These are phyloP conservation scores for Chorisops tibialis DNA, from an alignment of 2,888 invertebrate species.

Conservation along the genomic window DNA sequence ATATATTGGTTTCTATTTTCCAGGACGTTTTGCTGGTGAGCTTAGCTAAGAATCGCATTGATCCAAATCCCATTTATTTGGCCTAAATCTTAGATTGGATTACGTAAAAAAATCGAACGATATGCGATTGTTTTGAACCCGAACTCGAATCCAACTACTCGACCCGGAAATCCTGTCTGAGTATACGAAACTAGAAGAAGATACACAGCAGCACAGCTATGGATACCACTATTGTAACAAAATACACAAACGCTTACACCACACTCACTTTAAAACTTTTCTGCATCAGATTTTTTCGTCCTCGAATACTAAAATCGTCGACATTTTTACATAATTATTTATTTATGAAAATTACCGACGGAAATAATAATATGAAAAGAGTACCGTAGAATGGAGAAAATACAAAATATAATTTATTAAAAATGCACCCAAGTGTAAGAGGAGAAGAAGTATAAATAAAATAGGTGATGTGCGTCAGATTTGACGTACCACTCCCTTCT, in stretches of 20 bases:
- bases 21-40: too few species aligned
- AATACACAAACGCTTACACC: slow-evolving; percentile 1
- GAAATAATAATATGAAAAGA: too few species aligned
- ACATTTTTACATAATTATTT: neutral
- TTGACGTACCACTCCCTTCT: slow-evolving; percentile 55
- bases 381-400: too few species aligned
- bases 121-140: too few species aligned
- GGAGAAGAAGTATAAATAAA: slow-evolving; percentile 28
- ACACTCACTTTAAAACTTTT: slow-evolving; percentile 22
- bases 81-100: too few species aligned
- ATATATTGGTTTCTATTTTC: too few species aligned
- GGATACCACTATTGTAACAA: neutral
- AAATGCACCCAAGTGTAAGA: slow-evolving; percentile 20
- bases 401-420: neutral
- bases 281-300: slow-evolving; percentile 12
- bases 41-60: too few species aligned
- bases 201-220: slow-evolving; percentile 6
- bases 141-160: neutral
- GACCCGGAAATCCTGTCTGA: slow-evolving; percentile 12
- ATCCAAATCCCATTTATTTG: too few species aligned
- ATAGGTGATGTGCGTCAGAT: slow-evolving; percentile 51
- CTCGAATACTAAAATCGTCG: slow-evolving; percentile 14
- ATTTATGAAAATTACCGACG: too few species aligned
- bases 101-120: too few species aligned
- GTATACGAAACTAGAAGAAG: slow-evolving; percentile 4